Conservation (phyloP, 2,797 vertebrate genomes). For the Macropodus opercularis region DNA sequence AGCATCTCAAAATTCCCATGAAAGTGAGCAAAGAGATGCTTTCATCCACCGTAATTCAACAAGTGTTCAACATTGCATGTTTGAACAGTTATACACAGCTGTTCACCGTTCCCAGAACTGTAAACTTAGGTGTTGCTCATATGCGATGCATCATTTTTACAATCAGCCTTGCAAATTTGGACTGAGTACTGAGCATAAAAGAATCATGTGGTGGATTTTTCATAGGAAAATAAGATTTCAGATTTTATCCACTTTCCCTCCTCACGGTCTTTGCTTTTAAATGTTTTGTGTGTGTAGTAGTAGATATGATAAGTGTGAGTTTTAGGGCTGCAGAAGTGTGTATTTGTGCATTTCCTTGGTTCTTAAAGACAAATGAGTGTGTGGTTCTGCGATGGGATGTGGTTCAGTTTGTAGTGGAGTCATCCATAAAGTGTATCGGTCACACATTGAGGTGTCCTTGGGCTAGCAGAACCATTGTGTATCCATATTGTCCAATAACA, state of each 20-base stretch:
- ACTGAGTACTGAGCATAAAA: constrained; percentile 6
- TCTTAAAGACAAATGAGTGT: not conserved
- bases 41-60: not conserved
- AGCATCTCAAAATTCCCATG: constrained; percentile 11
- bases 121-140: constrained; percentile 8
- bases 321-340: too few relatives aligned
- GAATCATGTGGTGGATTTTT: constrained; percentile 1
- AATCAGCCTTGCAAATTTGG: constrained; percentile 11
- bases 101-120: constrained; percentile 18
- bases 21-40: constrained; percentile 11
- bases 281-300: constrained; percentile 17
- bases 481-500: too few relatives aligned
- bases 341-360: too few relatives aligned
- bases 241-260: not conserved
- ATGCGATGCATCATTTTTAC: constrained; percentile 8
- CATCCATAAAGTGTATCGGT: too few relatives aligned
- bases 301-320: too few relatives aligned
- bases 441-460: too few relatives aligned
- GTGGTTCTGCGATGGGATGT: too few relatives aligned
- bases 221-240: not conserved
- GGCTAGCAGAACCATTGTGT: too few relatives aligned
- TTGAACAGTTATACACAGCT: constrained; percentile 15
- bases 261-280: constrained; percentile 16
- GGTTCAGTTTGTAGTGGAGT: too few relatives aligned
- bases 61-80: constrained; percentile 6